Percentiles rank a stretch among this genome's conserved stretches.
phyloP scores from a whole-genome alignment of 1,140 invertebrate species.

The Bilobella aurantiaca region DNA sequence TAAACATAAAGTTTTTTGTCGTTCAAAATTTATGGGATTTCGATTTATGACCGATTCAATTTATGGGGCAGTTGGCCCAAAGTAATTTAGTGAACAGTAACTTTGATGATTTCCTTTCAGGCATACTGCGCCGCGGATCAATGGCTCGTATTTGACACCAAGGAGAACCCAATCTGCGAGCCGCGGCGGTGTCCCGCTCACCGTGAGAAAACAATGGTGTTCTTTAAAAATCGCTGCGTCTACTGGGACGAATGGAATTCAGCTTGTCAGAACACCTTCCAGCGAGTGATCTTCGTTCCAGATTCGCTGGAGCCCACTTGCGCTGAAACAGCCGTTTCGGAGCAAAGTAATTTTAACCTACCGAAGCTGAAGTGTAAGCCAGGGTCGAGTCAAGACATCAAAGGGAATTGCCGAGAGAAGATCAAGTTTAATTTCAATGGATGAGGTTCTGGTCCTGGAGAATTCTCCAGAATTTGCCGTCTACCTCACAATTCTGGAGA shows the following conservation, averaged over 20 bases:
- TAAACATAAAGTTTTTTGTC: too few species aligned
- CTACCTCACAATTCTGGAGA: too few species aligned
- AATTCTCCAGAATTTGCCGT: too few species aligned
- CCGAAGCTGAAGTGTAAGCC: slow-evolving; percentile 2
- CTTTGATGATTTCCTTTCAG: not conserved
- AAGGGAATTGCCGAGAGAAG: slow-evolving; percentile 4
- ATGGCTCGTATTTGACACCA: not conserved
- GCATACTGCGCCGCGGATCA: not conserved
- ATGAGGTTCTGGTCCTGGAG: too few species aligned
- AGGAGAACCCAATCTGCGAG: not conserved
- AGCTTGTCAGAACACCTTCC: not conserved
- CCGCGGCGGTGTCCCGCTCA: not conserved
- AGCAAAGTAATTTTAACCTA: not conserved
- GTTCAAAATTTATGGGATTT: not conserved
- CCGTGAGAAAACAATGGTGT: not conserved
- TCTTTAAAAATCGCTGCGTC: not conserved
- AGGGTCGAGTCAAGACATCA: not conserved
- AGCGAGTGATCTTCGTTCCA: not conserved
- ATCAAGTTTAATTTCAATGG: slow-evolving; percentile 7
- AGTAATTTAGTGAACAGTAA: not conserved
- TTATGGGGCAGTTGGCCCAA: not conserved
- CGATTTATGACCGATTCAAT: not conserved
- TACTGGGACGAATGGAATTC: not conserved
- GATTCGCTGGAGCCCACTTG: not conserved
- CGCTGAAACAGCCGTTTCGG: not conserved